Conservation (phyloP, 2,113 vertebrate species). For the Phrynosoma blainvillii region DNA sequence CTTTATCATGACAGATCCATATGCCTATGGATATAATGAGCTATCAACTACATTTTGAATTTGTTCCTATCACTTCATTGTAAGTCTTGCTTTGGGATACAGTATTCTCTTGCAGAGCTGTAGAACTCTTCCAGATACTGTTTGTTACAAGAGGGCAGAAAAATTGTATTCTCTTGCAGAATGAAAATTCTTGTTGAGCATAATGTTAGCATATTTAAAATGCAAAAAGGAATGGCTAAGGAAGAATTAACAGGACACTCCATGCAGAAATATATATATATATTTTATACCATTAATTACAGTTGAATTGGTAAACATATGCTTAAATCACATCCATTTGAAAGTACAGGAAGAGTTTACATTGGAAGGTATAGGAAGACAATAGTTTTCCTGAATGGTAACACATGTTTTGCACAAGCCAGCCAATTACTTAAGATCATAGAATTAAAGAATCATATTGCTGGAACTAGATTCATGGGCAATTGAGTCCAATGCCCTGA, state of each 20-base stretch:
- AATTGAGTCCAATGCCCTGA: no score
- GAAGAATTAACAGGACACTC: not conserved
- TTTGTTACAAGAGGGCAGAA: not conserved
- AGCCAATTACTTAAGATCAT: not conserved
- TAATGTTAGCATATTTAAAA: not conserved
- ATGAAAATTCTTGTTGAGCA: not conserved
- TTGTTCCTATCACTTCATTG: constrained; percentile 6
- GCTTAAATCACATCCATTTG: not conserved
- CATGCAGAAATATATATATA: not conserved
- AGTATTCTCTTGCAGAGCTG: not conserved
- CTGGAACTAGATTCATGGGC: not conserved
- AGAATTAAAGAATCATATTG: no score
- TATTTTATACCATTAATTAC: not conserved
- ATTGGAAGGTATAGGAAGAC: not conserved
- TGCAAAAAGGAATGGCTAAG: not conserved
- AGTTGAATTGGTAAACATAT: not conserved
- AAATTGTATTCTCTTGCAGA: not conserved
- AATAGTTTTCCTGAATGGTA: not conserved
- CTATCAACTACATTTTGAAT: not conserved
- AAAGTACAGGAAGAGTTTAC: not conserved
- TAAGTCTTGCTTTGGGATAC: not conserved
- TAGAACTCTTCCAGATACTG: not conserved
- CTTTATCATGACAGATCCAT: no score
- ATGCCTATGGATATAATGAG: no score
- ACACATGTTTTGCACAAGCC: not conserved